Evolutionary conservation across 35 echinoderm and acorn worm genomes (phyloP), one percentile per base, ranked within the genome.

Genomic region (Amphiura filiformis): DNA sequence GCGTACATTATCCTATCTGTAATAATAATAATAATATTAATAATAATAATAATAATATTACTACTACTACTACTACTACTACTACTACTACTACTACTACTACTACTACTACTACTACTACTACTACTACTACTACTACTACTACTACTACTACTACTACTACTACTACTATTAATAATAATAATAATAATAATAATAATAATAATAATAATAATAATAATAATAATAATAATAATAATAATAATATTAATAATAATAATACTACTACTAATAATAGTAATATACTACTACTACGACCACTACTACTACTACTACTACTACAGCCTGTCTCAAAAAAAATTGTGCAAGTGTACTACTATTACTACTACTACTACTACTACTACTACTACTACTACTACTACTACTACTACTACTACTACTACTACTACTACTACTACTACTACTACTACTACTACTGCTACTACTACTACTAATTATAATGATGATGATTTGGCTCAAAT

Each of bases 311-410:
- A n/a, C n/a, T n/a, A n/a, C n/a, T n/a, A n/a, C n/a, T n/a, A n/a
- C n/a, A n/a, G n/a, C n/a, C n/a, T n/a, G n/a, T n/a, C n/a, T n/a
- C n/a, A n/a, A n/a, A n/a, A n/a, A n/a, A n/a, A n/a, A n/a, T n/a
- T n/a, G n/a, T n/a, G n/a, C n/a, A n/a, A n/a, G 56, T n/a, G 56
- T 61, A 61, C 56, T 61, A 61, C 56, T 61, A 61, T n/a, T 61
- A 14, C 56, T 61, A 61, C 56, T 61, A 61, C 56, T 61, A 61
- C 56, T 61, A 61, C 56, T 61, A 61, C 56, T 61, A n/a, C 56
- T 61, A 61, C 56, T 61, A 61, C 56, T 61, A 61, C 56, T 61
- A 61, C 56, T 61, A 61, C 56, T 61, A 61, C 56, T 61, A 61
- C 56, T 61, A 61, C 56, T 61, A 61, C 56, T 61, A 61, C 56